Base-by-base conservation (phyloP, 2,888 invertebrate species). In the Volucella inanis region DNA sequence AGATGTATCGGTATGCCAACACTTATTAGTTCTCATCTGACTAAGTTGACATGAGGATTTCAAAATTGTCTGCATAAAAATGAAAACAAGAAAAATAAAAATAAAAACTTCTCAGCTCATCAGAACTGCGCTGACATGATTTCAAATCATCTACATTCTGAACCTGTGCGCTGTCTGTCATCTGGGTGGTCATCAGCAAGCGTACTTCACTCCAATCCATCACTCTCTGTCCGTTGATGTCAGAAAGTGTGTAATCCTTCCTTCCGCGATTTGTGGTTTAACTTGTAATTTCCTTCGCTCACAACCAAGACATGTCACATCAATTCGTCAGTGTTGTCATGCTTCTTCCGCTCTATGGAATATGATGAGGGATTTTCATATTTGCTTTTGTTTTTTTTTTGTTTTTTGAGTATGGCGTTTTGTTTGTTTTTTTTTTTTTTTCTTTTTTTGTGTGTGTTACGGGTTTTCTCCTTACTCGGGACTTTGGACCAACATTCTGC, bases 261-360 rank as follows among this genome's bases (percentile, higher is more conserved):
- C 64, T 72, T 72, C 55, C 61, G 67, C 54, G 22, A 74, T 68
- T 22, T 62, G 39, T 52, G 45, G 54, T 49, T 62, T 43, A 62
- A 31, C 31, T 31, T 31, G 31, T 54, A 72, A 83, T 50, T 68
- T 67, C 62, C 72, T 22, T 62, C 41, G 47, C 78, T 74, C 39
- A 31, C 31, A 79, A 68, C 67, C 74, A 47, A 54, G 67, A 75
- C 55, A 74, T 70, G 64, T 64, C 59, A 75, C 74, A 79, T 54
- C 79, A 74, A 83, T 83, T 71, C 83, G 74, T 83, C 74, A 79
- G 59, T 68, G 62, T 31, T 31, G 31, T 79, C 79, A 78, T 52
- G 61, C 68, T 74, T 74, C 83, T 62, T 78, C 74, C 52, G 64
- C 61, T 61, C 31, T 61, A 57, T 67, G 65, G 43, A 59, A 52